Evolutionary conservation across 2,888 invertebrate species (phyloP), one percentile per base, ranked within the genome.

Genomic region (Panzeria rudis): DNA sequence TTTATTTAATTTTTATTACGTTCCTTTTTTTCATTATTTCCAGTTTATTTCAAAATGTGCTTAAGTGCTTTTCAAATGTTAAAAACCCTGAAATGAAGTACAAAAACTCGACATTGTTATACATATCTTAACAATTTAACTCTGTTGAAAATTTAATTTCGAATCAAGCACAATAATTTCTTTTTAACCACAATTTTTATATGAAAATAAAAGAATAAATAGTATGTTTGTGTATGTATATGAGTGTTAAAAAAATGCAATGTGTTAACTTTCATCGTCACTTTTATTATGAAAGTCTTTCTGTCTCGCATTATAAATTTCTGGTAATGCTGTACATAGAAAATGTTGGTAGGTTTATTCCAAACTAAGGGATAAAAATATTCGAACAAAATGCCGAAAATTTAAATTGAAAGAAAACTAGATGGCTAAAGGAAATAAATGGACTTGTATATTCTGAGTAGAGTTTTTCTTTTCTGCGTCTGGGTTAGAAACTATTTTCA

Each of bases 191-290:
- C 66, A 83, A 73, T 78, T 76, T 69, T 52, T 41, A 13, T 44
- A 59, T 4, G 11, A 11, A 54, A 59, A 77, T 7, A 59, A 38
- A n/a, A 41, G 25, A 66, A 35, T 47, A 54, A 9, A 25, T 38
- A 11, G 8, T 25, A 29, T 23, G 13, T 56, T 3, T 41, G 17
- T 35, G 17, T 54, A 56, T 29, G 52, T 54, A 25, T 35, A 25
- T n/a, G 56, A 38, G 20, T 38, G 29, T 32, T 0, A 23, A 69
- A 64, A 41, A 71, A 72, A 52, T 73, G 73, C 72, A 83, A 83
- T 83, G 79, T 83, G 83, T 83, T 79, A 73, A 83, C 73, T 79
- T 79, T 83, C 76, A 71, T 62, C 82, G 56, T 82, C 54, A 29
- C 62, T 69, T 11, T 80, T 80, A 38, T 68, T 75, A 61, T 54